Evolutionary conservation across 1,140 invertebrate species (phyloP), one percentile per base, ranked within the genome.

Genomic region (Diachasmimorpha longicaudata): DNA sequence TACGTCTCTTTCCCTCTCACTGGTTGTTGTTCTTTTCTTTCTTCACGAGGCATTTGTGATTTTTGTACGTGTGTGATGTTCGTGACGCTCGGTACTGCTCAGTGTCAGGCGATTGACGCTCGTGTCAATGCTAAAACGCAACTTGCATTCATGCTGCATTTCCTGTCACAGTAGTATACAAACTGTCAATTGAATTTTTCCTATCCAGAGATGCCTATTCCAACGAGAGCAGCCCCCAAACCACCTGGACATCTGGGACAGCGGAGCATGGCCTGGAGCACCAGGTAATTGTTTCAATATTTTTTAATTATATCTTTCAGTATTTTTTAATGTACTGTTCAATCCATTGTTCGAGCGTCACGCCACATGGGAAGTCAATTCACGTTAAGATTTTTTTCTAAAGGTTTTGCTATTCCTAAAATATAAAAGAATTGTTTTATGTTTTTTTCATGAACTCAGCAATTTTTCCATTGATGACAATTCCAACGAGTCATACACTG

Each of bases 201-300:
- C 0, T 77, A 58, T 44, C 4, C 81, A 81, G 87, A 89, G 52
- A 84, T 88, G 82, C 83, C 85, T 74, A 82, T 88, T 48, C 87
- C 87, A 5, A 88, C 86, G 37, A 85, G 87, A 77, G 70, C 84
- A 5, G 87, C 87, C 0, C 87, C 87, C 11, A 81, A 81, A 75
- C 86, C 87, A 23, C 87, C 87, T 1, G 74, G 71, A 58, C 55
- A 70, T 11, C 73, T 75, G 25, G 63, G 67, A 16, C 82, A 84
- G 70, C 82, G 80, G 21, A 82, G 81, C 67, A 71, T 78, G 36
- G 70, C 78, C 37, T 87, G 87, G 86, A 81, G 75, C 76, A 86
- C 78, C 79, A 84, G 77, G 85, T 88, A 76, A 79, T 81, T 81
- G 13, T 44, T 72, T 23, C n/a, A 25, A 69, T n/a, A 39, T 58